phyloP scores from a whole-genome alignment of 35 echinoderm and acorn worm species.

The Ophioderma brevispina region DNA sequence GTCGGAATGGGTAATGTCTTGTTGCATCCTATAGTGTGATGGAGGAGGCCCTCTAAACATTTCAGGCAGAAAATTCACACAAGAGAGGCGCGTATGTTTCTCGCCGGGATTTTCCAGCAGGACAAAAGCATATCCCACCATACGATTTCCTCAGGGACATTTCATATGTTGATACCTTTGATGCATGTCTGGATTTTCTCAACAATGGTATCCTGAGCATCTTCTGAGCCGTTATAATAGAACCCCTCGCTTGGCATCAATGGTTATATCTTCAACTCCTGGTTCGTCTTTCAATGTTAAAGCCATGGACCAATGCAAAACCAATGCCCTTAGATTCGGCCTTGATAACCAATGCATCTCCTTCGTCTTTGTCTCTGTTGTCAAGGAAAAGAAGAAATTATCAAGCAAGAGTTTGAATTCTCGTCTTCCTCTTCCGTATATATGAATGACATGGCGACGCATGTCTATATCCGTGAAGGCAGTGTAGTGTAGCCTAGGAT shows the following conservation, averaged over 20 bases:
- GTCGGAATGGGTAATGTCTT: too few species aligned
- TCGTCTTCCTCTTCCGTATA: slow-evolving; percentile 2
- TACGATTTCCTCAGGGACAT: not conserved
- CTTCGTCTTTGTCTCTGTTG: not conserved
- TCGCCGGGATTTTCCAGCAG: too few species aligned
- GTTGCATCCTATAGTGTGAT: too few species aligned
- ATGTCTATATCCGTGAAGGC: not conserved
- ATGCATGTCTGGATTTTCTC: not conserved
- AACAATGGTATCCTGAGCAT: not conserved
- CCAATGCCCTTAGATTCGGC: not conserved
- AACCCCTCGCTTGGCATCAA: not conserved
- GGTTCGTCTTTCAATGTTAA: not conserved
- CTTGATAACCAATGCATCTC: slow-evolving; percentile 16
- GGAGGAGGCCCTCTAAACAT: too few species aligned
- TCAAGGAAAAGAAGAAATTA: not conserved
- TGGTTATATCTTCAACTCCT: not conserved
- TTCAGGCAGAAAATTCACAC: too few species aligned
- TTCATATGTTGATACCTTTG: not conserved
- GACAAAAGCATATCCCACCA: slow-evolving; percentile 41
- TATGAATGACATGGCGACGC: not conserved
- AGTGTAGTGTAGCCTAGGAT: not conserved
- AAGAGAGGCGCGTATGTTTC: too few species aligned
- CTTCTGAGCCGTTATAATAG: not conserved
- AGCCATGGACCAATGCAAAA: slow-evolving; percentile 10
- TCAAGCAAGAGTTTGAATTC: not conserved